Evolutionary conservation across 2,797 vertebrate genomes (phyloP), one percentile per base, ranked within the genome.

Genomic region (Lacerta agilis): DNA sequence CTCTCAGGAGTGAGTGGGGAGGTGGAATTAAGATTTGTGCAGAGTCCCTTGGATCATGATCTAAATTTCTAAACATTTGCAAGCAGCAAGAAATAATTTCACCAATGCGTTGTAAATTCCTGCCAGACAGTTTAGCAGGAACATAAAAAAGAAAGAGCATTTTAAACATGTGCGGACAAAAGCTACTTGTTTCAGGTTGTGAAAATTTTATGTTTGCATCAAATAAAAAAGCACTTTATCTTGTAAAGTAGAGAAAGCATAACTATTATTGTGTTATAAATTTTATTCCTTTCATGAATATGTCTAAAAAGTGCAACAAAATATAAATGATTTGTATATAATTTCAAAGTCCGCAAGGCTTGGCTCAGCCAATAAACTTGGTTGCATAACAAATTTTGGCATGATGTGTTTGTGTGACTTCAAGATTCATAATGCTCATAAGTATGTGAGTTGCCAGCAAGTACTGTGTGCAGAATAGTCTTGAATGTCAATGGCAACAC

Each of bases 301-400:
- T 11, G 33, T 7, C 55, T 36, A 38, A 38, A 64, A 83, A 83
- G 41, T 33, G 4, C 27, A 71, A 64, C 49, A 73, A 81, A 64
- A 36, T 41, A 0, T 11, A 75, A 66, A 75, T 41, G 45, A 75
- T 66, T 61, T 87, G 43, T 81, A n/a, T 61, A 73, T 38, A 6
- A 6, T 38, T 43, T 55, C 15, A 45, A 55, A 58, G 33, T 25
- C 10, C 80, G 67, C 58, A 71, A 81, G 25, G 25, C 4, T 45
- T 85, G 11, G 25, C 61, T 41, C 27, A 55, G 6, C 8, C 49
- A 81, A 66, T 89, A 76, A 86, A 58, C 55, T 23, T 73, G 77
- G 33, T 27, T 76, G 45, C 58, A 76, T 93, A 95, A 88, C 20
- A 67, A 13, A 41, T 87, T 23, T 86, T 85, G 2, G 15, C n/a